Evolutionary conservation across 2,888 invertebrate species (phyloP).

Genomic region (Caenorhabditis sp.): DNA sequence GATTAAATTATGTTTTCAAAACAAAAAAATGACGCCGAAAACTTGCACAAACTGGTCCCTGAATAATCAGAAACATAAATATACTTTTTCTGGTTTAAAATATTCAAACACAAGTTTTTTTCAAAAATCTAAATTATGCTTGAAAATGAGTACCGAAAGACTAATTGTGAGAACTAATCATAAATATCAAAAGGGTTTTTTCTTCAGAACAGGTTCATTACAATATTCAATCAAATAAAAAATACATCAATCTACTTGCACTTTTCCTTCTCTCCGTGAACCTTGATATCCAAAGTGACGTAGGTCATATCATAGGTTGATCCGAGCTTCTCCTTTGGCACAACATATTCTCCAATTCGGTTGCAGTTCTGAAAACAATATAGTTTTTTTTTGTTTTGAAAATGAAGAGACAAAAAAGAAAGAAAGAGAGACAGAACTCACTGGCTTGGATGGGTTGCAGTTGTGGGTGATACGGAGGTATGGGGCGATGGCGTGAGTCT

Average conservation of each 20-base stretch:
- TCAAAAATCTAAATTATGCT: no score
- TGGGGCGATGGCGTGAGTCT: constrained; percentile 54
- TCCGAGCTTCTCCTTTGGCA: constrained; percentile 53
- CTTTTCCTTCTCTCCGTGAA: constrained; percentile 59
- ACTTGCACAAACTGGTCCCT: no score
- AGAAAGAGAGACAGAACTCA: constrained; percentile 11
- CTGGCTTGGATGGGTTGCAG: constrained; percentile 51
- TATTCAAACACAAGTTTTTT: no score
- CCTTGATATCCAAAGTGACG: constrained; percentile 57
- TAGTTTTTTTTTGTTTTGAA: constrained; percentile 38
- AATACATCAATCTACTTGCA: constrained; percentile 38
- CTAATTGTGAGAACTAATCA: no score
- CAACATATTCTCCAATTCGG: constrained; percentile 44
- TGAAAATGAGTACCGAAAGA: no score
- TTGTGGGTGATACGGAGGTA: constrained; percentile 54
- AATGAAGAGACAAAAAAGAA: constrained; percentile 3
- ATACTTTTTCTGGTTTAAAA: no score
- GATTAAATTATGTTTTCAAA: no score
- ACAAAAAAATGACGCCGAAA: no score
- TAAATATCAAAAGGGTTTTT: no score
- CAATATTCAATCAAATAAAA: neutral
- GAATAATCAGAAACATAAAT: no score
- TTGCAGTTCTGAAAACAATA: constrained; percentile 31
- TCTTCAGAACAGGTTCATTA: neutral
- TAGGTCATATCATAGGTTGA: constrained; percentile 58